Evolutionary conservation across 2,888 invertebrate species (phyloP).

Genomic region (Andrena haemorrhoa): DNA sequence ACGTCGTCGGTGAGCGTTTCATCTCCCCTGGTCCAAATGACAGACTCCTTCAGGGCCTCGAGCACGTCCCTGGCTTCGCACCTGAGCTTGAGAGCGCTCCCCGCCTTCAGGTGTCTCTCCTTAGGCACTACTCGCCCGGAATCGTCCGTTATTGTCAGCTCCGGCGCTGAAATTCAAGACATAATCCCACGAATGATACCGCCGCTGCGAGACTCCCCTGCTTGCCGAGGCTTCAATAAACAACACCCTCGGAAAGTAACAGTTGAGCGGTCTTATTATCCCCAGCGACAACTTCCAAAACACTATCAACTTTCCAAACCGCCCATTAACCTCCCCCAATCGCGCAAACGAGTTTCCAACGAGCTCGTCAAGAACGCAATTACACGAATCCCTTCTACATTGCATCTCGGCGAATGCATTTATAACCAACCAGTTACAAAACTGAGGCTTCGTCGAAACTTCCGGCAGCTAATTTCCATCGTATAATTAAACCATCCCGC

Average conservation of each 20-base stretch:
- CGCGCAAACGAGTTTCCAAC: slow-evolving; percentile 30
- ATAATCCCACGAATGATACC: not conserved
- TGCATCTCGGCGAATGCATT: slow-evolving; percentile 45
- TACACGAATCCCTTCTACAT: slow-evolving; percentile 32
- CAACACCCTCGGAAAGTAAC: not conserved
- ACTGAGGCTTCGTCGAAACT: slow-evolving; percentile 20
- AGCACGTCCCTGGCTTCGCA: slow-evolving; percentile 85
- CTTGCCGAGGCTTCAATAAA: not conserved
- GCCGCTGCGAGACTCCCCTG: not conserved
- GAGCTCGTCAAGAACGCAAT: slow-evolving; percentile 27
- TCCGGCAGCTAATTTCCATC: slow-evolving; percentile 47
- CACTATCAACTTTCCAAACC: slow-evolving; percentile 5
- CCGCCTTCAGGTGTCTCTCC: slow-evolving; percentile 88
- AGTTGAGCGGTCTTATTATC: not conserved
- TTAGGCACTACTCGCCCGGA: slow-evolving; percentile 86
- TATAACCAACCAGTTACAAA: slow-evolving; percentile 51
- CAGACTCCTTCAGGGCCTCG: slow-evolving; percentile 84
- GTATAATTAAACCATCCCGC: slow-evolving; percentile 53
- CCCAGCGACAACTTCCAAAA: not conserved
- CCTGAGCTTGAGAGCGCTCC: slow-evolving; percentile 86
- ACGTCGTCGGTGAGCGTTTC: slow-evolving; percentile 86
- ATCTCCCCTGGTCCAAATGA: slow-evolving; percentile 87
- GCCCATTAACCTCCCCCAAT: slow-evolving; percentile 3
- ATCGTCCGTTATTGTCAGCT: slow-evolving; percentile 87
- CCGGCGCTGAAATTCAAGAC: slow-evolving; percentile 86